Percentiles rank a stretch among this genome's conserved stretches.
Evolutionary conservation across 2,797 vertebrate genomes (phyloP).

Genomic region (Siniperca scherzeri): DNA sequence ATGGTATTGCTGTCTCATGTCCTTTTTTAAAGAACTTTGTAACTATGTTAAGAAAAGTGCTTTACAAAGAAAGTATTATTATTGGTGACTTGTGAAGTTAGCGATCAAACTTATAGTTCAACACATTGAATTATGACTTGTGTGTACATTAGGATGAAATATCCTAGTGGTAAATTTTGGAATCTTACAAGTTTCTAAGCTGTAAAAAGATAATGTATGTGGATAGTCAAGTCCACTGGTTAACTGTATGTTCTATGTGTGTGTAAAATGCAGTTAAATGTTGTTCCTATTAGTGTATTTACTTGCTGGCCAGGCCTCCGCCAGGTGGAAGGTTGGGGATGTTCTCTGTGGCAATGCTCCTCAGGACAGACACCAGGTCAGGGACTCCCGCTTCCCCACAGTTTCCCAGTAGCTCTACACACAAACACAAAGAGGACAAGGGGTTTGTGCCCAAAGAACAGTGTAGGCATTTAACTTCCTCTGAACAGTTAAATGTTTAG

Average conservation of each 20-base stretch:
- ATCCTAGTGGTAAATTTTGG: not conserved
- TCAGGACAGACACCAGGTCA: constrained; percentile 97
- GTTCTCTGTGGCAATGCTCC: constrained; percentile 95
- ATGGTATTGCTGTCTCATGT: not conserved
- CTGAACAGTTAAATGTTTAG: not conserved
- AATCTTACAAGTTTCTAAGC: not conserved
- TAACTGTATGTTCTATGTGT: not conserved
- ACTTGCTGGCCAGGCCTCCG: constrained; percentile 99
- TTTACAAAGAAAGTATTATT: no score
- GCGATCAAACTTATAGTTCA: not conserved
- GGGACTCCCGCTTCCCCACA: constrained; percentile 94
- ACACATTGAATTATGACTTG: not conserved
- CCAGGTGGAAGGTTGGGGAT: constrained; percentile 98
- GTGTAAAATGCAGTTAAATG: constrained; percentile 13
- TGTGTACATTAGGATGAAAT: not conserved
- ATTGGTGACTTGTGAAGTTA: not conserved
- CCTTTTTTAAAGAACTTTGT: not conserved
- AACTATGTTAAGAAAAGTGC: not conserved
- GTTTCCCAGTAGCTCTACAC: constrained; percentile 93
- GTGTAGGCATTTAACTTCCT: not conserved
- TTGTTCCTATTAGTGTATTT: constrained; percentile 74
- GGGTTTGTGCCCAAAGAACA: not conserved
- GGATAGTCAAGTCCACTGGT: not conserved
- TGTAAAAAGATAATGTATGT: not conserved
- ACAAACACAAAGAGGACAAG: constrained; percentile 29